Evolutionary conservation across 2,797 vertebrate genomes (phyloP).

Genomic region (Discoglossus pictus): DNA sequence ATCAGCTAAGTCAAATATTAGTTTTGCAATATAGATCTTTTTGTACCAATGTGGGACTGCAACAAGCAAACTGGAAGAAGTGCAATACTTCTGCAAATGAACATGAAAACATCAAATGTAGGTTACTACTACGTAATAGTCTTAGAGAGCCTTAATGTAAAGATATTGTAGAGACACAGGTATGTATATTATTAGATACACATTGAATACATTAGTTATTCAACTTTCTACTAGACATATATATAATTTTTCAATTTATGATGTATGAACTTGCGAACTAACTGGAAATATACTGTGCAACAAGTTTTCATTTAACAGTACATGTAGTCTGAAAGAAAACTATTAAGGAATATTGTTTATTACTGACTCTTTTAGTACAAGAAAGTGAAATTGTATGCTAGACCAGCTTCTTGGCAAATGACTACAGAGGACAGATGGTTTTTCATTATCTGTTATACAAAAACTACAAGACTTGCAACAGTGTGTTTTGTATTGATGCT

Average conservation of each 20-base stretch:
- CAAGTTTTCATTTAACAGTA: constrained; percentile 21
- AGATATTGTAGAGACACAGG: too few species aligned
- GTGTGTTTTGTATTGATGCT: constrained; percentile 51
- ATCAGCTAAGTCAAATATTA: too few species aligned
- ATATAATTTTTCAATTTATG: background rate
- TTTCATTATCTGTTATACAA: constrained; percentile 63
- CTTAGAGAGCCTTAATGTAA: too few species aligned
- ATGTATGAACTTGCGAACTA: background rate
- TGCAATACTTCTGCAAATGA: too few species aligned
- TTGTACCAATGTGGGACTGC: too few species aligned
- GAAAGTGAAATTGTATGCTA: constrained; percentile 51
- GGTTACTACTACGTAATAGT: too few species aligned
- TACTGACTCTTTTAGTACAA: constrained; percentile 53
- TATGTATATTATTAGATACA: too few species aligned
- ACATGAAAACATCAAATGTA: too few species aligned
- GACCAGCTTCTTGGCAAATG: constrained; percentile 58
- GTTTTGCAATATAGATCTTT: too few species aligned
- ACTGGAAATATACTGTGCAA: background rate
- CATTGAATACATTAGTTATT: too few species aligned
- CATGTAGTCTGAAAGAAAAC: constrained; percentile 27
- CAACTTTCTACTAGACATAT: too few species aligned
- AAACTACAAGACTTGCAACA: constrained; percentile 57
- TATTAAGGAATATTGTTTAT: constrained; percentile 41
- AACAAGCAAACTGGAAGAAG: too few species aligned
- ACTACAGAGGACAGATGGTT: constrained; percentile 62